Base-by-base conservation (phyloP, 2,113 vertebrate species). In the Furnarius figulus region DNA sequence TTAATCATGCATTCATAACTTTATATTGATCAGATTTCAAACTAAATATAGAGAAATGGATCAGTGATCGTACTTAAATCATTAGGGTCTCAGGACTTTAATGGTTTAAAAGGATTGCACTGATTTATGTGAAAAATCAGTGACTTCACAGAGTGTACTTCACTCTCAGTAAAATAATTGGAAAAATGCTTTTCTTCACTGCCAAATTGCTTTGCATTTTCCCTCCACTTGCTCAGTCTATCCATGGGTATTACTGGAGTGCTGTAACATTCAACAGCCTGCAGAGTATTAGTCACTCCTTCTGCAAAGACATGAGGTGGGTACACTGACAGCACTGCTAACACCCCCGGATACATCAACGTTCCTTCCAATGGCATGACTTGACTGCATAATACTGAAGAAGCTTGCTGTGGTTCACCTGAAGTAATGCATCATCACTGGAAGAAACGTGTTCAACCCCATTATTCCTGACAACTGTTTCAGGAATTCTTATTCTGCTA, bases 391-490 rank as follows among this genome's bases (percentile, higher is more conserved):
- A 94, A 93, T 39, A 95, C 73, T 44, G 49, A 89, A 55, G 49
- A 62, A 94, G 74, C 30, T 23, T 25, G 76, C 76, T 75, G 77
- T 78, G 77, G 67, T 90, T 58, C 76, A 91, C 92, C 75, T 85
- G 81, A 93, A 94, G 72, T 84, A 70, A 91, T 14, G 70, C 19
- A 6, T 77, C 44, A 86, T 18, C 68, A 67, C 86, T 61, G 49
- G 49, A 88, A 96, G 27, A 90, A 94, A 70, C 22, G 24, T 30
- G 28, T 71, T 83, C 46, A 73, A 71, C 65, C 86, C 73, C 53
- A 52, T 67, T 71, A 28, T 35, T 95, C 55, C 76, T 72, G 95
- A 94, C 96, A 97, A 97, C 97, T 97, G 93, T 83, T 92, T 78
- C 50, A 52, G 50, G 27, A 52, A 95, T 47, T 47, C 53, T 95